Evolutionary conservation across 92 coral and sea anemone genomes (phyloP), one percentile per base, ranked within the genome.

Genomic region (Phenganax subtilis): DNA sequence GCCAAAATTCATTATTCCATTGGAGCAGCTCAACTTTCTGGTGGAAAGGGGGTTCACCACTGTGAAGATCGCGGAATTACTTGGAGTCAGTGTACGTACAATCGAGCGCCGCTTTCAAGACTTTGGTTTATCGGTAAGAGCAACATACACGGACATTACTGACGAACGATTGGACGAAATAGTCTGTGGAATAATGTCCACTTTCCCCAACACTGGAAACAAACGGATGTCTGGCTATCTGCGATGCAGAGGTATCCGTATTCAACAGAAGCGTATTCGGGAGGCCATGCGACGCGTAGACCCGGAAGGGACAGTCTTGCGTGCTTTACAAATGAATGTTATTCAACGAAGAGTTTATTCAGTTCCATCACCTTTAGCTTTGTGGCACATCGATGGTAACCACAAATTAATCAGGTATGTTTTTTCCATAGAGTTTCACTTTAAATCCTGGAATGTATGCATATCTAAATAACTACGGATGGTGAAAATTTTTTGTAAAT

Each of bases 181-280:
- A 37, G 47, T 37, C 47, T 5, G 47, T 37, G 47, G 47, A 37
- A 37, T 37, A 37, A 37, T 37, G 47, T 37, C 47, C 47, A 37
- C 2, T 37, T 37, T 37, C 47, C 47, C 47, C 2, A 37, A 37
- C 47, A 37, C 47, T 37, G 47, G 47, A 5, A 37, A 37, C 47
- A 37, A 37, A 37, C 47, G 47, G 47, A 70, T 70, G 75, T 70
- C 75, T 28, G 75, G 75, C 75, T 70, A 70, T 51, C 75, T 70
- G 16, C 75, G 75, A 31, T 14, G 10, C 17, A 9, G 9, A 27
- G 75, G 75, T 3, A 9, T 70, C 9, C 75, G 75, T 9, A 51
- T 70, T 3, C 75, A 70, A 25, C 75, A 31, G 47, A 51, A 31
- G 12, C 37, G 75, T 20, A n/a, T 70, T 51, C 75, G 47, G 55